A percentile compares a stretch with the other conserved stretches of the same genome.
These are phyloP conservation scores for Helicorthomorpha holstii DNA, from an alignment of 1,140 invertebrate species.

Conservation along the genomic window DNA sequence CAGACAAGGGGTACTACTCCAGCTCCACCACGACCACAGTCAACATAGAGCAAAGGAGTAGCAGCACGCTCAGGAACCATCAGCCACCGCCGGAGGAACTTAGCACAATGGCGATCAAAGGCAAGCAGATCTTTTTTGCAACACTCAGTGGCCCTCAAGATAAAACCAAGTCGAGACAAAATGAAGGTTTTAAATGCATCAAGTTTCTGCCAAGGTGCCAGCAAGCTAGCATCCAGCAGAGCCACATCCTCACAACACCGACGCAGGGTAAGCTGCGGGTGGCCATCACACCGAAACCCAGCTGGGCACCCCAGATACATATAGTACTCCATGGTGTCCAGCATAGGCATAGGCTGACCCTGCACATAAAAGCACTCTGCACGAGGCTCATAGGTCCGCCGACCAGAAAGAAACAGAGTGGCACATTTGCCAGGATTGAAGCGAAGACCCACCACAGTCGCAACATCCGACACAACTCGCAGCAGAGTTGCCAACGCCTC, in stretches of 20 bases:
- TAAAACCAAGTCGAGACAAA: neutral
- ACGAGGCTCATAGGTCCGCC: neutral
- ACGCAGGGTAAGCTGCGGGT: no score
- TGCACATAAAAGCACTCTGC: neutral
- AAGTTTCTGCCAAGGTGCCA: conserved; percentile 6
- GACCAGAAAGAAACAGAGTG: neutral
- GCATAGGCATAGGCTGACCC: no score
- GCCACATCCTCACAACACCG: neutral
- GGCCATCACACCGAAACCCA: no score
- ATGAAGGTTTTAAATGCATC: conserved; percentile 8
- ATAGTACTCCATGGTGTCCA: neutral
- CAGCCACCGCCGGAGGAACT: no score
- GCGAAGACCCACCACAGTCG: conserved; percentile 5
- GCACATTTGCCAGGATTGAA: conserved; percentile 8
- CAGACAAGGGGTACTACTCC: no score
- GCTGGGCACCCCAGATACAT: neutral
- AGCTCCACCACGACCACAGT: no score
- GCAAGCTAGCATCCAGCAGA: neutral
- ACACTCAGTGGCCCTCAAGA: neutral
- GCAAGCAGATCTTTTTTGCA: neutral
- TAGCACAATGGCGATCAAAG: no score
- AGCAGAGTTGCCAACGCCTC: conserved; percentile 5
- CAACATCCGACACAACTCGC: neutral
- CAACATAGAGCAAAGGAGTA: no score
- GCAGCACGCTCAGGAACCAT: no score